Conservation (phyloP, 2,888 invertebrate genomes). For the Pristionchus fissidentatus region DNA sequence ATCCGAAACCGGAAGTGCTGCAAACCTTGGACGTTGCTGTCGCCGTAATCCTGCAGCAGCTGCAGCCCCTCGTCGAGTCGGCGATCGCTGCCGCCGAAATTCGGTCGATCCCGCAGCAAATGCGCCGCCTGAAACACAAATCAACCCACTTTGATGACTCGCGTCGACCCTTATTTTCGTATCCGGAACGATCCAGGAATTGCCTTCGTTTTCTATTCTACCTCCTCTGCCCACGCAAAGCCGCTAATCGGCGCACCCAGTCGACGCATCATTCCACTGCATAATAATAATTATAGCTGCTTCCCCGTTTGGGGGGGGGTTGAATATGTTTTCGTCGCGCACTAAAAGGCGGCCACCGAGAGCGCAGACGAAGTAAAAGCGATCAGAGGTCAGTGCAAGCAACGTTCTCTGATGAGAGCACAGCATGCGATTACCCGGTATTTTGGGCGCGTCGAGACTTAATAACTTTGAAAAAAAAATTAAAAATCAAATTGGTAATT, state of each 20-base stretch:
- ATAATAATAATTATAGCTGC: too few species aligned
- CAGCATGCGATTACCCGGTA: not conserved
- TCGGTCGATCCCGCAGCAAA: not conserved
- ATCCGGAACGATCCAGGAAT: not conserved
- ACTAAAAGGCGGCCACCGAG: too few species aligned
- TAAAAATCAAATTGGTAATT: not conserved
- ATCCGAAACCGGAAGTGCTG: not conserved
- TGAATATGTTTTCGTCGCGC: too few species aligned
- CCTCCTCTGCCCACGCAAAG: too few species aligned
- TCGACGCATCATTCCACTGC: too few species aligned
- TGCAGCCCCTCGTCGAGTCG: not conserved
- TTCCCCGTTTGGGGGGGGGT: too few species aligned
- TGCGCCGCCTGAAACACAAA: not conserved
- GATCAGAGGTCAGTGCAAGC: not conserved
- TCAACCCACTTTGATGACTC: not conserved
- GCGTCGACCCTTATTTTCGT: not conserved
- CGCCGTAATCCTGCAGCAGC: not conserved
- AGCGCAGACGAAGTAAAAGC: too few species aligned
- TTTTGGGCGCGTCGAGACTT: not conserved
- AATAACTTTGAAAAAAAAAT: not conserved
- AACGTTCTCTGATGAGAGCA: not conserved
- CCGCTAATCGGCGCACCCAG: too few species aligned
- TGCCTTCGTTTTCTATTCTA: not conserved
- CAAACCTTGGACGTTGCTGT: not conserved
- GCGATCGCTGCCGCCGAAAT: not conserved